Base-by-base conservation (phyloP, 2,113 vertebrate genomes). In the Pithys albifrons region DNA sequence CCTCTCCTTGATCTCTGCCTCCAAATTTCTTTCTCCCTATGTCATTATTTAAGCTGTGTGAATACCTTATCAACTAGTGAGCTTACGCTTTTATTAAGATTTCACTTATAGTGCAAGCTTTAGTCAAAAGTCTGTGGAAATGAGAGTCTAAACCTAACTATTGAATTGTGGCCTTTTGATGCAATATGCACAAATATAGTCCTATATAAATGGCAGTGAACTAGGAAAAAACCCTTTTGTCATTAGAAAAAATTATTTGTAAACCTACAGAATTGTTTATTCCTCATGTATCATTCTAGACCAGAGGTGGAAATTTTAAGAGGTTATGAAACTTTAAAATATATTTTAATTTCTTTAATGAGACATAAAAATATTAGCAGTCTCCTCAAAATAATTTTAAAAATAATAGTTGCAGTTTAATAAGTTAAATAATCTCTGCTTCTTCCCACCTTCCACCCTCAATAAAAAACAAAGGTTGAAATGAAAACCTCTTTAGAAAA, bases 11-110 rank as follows among this genome's bases (percentile, higher is more conserved):
- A 61, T 89, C 66, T 94, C 69, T 94, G 67, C 82, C 59, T 94
- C 67, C 52, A 77, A 61, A 88, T 95, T 81, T 95, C 70, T 85
- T 95, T 94, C 81, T 85, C 54, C 20, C 37, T 66, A 17, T 79
- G 71, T 90, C 55, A 85, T 91, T 85, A 79, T 70, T 93, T 94
- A 88, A 95, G 25, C 55, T 69, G 54, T 35, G 6, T 62, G 75
- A 85, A 82, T 93, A 41, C 33, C 57, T 67, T 88, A 77, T 19
- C 43, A 69, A 67, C n/a, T 33, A 87, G 37, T 65, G 58, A 80
- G 31, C 10, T 80, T 79, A 71, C 88, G 41, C 29, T 83, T 93
- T 94, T 74, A 83, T 83, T 83, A 90, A 73, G 28, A 64, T 43
- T 91, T 88, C 29, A 41, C 28, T 93, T 90, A 62, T 73, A 82